phyloP scores from a whole-genome alignment of 1,140 invertebrate genomes.

The Drosophila paulistorum region DNA sequence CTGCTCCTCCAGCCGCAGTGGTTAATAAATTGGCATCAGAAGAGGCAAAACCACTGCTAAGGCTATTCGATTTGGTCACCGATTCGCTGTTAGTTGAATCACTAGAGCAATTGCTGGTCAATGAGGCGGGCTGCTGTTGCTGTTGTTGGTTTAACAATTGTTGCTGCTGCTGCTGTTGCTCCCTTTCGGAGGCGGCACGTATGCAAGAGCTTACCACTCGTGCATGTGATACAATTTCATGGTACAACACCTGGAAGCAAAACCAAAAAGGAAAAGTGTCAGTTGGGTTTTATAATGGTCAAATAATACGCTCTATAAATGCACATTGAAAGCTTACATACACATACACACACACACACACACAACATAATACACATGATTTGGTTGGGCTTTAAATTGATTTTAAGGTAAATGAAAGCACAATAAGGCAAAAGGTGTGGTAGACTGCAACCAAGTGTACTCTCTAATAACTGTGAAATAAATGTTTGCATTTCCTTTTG shows the following conservation, averaged over 20 bases:
- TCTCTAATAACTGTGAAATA: too few species aligned
- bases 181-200: constrained; percentile 72
- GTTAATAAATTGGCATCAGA: constrained; percentile 29
- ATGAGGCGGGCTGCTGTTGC: constrained; percentile 62
- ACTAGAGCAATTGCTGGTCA: constrained; percentile 76
- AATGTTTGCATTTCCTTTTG: too few species aligned
- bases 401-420: constrained; percentile 18
- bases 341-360: constrained; percentile 51
- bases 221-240: constrained; percentile 89
- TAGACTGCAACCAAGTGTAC: constrained; percentile 8
- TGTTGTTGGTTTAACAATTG: constrained; percentile 48
- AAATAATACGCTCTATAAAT: background rate
- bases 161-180: constrained; percentile 61
- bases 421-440: constrained; percentile 6
- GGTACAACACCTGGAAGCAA: constrained; percentile 87
- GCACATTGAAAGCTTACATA: constrained; percentile 39
- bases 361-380: constrained; percentile 45
- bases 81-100: constrained; percentile 75
- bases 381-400: constrained; percentile 37
- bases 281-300: constrained; percentile 30
- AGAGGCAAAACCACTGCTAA: constrained; percentile 70
- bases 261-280: constrained; percentile 44
- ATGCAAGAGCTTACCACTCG: constrained; percentile 88
- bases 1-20: constrained; percentile 78
- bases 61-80: constrained; percentile 64